Percentiles rank a stretch among this genome's conserved stretches.
These are phyloP conservation scores for Exaiptasia diaphana DNA, from an alignment of 64 coral and sea anemone species.

Conservation along the genomic window DNA sequence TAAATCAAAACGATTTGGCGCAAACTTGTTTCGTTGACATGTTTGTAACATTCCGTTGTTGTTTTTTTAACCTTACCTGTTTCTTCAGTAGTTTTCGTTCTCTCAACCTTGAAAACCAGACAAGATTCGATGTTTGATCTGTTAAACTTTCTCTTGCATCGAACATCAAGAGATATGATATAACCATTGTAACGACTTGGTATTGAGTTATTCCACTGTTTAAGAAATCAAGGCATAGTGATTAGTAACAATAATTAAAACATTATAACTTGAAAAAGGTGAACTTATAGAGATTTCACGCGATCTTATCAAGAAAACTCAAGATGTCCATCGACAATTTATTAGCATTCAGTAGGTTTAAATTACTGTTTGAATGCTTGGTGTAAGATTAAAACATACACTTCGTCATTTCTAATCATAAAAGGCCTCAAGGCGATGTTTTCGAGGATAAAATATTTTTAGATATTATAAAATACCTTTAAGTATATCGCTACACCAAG, in stretches of 20 bases:
- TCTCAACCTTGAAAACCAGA: neutral
- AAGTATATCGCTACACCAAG: neutral
- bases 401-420: too few species aligned
- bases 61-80: neutral
- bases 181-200: constrained; percentile 1
- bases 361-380: too few species aligned
- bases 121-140: neutral
- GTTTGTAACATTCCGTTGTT: neutral
- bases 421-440: too few species aligned
- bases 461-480: neutral
- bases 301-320: too few species aligned
- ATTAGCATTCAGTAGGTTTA: too few species aligned
- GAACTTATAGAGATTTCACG: too few species aligned
- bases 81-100: neutral
- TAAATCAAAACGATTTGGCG: too few species aligned
- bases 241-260: too few species aligned
- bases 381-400: neutral
- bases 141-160: constrained; percentile 3
- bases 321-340: too few species aligned
- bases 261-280: too few species aligned
- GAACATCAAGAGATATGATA: neutral
- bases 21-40: neutral
- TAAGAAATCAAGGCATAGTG: too few species aligned
- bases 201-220: constrained; percentile 5
- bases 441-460: too few species aligned